Conservation (phyloP, 2,113 vertebrate species). For the Mystacornis crossleyi region DNA sequence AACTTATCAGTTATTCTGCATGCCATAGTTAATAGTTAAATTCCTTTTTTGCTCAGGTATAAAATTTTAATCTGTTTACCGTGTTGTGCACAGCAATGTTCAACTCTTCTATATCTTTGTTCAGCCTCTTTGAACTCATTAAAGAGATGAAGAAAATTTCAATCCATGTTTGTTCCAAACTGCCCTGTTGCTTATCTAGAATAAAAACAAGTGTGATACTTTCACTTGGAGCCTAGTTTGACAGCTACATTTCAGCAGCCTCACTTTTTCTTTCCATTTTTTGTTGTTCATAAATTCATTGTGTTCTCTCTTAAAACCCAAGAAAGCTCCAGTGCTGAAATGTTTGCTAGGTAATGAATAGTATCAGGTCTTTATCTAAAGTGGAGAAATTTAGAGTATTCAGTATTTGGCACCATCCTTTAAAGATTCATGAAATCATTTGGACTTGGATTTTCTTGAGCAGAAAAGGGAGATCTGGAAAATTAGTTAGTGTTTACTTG, state of each 20-base stretch:
- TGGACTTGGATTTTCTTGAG: not conserved
- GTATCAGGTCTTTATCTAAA: not conserved
- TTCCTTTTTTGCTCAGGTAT: conserved; percentile 47
- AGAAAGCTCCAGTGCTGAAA: not conserved
- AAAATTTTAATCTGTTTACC: conserved; percentile 54
- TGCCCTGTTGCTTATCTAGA: not conserved
- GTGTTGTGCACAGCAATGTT: conserved; percentile 20
- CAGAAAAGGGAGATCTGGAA: not conserved
- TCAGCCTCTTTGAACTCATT: conserved; percentile 34
- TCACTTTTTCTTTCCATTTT: not conserved
- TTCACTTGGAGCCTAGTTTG: not conserved
- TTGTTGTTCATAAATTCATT: not conserved
- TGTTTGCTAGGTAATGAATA: not conserved
- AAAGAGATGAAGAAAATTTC: conserved; percentile 35
- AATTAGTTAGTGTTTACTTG: not conserved
- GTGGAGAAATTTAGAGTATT: not conserved
- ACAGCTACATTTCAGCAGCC: not conserved
- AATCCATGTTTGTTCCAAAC: conserved; percentile 26
- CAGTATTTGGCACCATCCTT: not conserved
- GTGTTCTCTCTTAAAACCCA: not conserved
- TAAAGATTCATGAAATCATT: conserved; percentile 13
- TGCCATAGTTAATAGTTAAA: conserved; percentile 55
- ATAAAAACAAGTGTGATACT: conserved; percentile 14
- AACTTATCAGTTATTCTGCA: conserved; percentile 40
- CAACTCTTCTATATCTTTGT: conserved; percentile 43